These are phyloP conservation scores for Pterocles gutturalis DNA, from an alignment of 2,113 vertebrate species.

Conservation along the genomic window DNA sequence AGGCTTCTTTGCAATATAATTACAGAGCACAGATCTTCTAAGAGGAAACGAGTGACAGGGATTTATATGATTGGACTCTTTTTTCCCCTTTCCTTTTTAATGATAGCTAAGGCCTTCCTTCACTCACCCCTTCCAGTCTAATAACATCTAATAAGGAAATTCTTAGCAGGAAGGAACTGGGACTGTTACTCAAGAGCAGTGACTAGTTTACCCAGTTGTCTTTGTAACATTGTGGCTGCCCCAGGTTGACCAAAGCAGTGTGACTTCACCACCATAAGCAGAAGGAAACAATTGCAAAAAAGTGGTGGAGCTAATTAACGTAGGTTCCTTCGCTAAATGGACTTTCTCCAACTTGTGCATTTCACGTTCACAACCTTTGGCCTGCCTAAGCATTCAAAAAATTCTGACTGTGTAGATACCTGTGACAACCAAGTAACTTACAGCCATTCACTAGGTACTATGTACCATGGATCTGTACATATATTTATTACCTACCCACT, in stretches of 20 bases:
- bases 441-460: neutral
- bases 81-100: neutral
- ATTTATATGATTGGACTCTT: slow-evolving; percentile 29
- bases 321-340: neutral
- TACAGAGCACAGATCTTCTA: slow-evolving; percentile 39
- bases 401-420: neutral
- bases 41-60: slow-evolving; percentile 48
- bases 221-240: neutral
- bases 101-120: neutral
- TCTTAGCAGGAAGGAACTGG: neutral
- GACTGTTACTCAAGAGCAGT: neutral
- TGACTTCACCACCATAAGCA: neutral
- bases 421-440: neutral
- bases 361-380: neutral
- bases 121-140: neutral
- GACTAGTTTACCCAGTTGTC: neutral
- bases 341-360: neutral
- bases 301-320: neutral
- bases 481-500: neutral
- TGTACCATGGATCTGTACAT: neutral
- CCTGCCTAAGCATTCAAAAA: neutral
- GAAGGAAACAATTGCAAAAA: slow-evolving; percentile 40
- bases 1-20: slow-evolving; percentile 44
- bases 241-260: neutral
- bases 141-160: neutral